Evolutionary conservation across 2,113 vertebrate species (phyloP), one percentile per base, ranked within the genome.

Genomic region (Nymphicus hollandicus): DNA sequence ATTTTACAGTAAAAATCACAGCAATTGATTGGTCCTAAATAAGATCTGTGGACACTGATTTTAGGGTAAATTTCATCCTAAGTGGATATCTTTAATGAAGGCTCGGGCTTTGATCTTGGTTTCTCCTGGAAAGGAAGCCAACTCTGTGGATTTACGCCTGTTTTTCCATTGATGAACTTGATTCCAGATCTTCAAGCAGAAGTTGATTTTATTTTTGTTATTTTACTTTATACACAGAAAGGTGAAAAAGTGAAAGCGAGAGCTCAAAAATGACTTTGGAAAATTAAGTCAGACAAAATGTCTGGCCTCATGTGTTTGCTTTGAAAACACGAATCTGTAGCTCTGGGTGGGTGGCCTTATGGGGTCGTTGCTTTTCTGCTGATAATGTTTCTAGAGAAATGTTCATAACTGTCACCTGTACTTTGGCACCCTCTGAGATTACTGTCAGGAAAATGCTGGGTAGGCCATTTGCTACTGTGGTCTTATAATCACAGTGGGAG

Each of bases 341-440:
- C 77, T 93, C n/a, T 56, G 69, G 31, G 73, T 91, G 69, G 64
- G 78, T 89, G 58, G 55, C 85, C 20, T 81, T 95, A 60, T 11
- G 7, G 52, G 86, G 52, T 86, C 66, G 64, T 92, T 94, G 86
- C 6, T 63, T 97, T 96, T 94, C 60, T 93, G 77, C 69, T 85
- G 76, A 95, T 92, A 92, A 65, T 82, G 28, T 96, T 95, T 93
- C 76, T 85, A 47, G 87, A 94, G 79, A 64, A 91, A 41, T 43
- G 43, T 77, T 94, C 69, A 27, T 91, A 91, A 63, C 80, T 84
- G 61, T 88, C 80, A 68, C 80, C 70, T 95, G 71, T 93, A 83
- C 44, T 69, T 65, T 39, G 63, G 66, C 58, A 93, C 60, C 28
- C 89, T 91, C 72, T 84, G 52, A 71, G 74, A 92, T 53, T 66